A percentile compares a stretch with the other conserved stretches of the same genome.
Evolutionary conservation across 1,140 invertebrate genomes (phyloP).

Genomic region (Platorchestia sp.): DNA sequence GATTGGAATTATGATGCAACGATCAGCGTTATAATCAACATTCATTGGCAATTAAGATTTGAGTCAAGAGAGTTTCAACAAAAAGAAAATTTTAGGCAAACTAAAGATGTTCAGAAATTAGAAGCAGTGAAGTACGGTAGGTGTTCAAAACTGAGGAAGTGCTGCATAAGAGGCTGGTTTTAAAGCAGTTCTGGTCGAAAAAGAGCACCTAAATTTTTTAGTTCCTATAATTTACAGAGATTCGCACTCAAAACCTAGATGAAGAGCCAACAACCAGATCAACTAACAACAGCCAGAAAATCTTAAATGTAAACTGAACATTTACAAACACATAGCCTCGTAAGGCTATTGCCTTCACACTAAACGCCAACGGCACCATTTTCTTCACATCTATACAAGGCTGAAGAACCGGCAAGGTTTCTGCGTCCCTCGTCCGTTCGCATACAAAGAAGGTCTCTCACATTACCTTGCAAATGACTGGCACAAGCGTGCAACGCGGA

Average conservation of each 20-base stretch:
- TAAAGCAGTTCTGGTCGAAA: background rate
- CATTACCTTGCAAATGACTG: background rate
- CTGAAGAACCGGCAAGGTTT: background rate
- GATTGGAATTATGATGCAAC: background rate
- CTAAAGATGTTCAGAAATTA: no score
- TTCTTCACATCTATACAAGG: background rate
- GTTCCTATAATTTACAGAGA: background rate
- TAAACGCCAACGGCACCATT: background rate
- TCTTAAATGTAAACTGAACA: background rate
- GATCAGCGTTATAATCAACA: background rate
- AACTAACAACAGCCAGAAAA: background rate
- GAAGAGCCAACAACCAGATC: background rate
- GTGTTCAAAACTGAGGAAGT: no score
- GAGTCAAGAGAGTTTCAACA: background rate
- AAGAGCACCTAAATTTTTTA: background rate
- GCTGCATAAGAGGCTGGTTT: background rate
- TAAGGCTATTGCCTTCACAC: background rate
- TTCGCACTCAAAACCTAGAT: background rate
- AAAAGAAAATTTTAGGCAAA: no score
- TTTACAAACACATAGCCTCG: background rate
- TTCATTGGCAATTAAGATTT: background rate
- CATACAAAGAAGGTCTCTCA: background rate
- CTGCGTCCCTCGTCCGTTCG: background rate
- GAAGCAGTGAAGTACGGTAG: no score
- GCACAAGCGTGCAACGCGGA: background rate